Evolutionary conservation across 2,113 vertebrate genomes (phyloP).

Genomic region (Gracilinanus agilis): DNA sequence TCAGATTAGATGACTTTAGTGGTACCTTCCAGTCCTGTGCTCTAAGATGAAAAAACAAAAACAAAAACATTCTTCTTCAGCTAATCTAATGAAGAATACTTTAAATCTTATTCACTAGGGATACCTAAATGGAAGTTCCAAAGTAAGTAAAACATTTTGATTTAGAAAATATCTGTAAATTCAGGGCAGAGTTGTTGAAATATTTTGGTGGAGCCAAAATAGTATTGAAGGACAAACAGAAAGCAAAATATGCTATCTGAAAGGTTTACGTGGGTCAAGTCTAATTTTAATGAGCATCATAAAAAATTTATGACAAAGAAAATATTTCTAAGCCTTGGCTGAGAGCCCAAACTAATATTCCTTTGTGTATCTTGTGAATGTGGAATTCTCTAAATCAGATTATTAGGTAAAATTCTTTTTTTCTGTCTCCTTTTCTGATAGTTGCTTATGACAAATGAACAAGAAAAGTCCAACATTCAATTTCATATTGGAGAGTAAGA

Average conservation of each 20-base stretch:
- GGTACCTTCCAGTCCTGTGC: neutral
- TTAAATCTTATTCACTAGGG: neutral
- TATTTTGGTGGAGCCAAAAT: neutral
- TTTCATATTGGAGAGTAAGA: neutral
- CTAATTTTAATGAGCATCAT: neutral
- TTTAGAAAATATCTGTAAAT: neutral
- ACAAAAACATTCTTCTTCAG: neutral
- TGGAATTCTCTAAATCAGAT: neutral
- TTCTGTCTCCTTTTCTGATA: neutral
- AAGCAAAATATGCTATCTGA: neutral
- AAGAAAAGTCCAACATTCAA: neutral
- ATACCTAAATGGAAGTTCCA: neutral
- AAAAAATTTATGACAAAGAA: neutral
- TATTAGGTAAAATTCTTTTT: neutral
- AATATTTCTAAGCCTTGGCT: slow-evolving; percentile 6
- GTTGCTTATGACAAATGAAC: neutral
- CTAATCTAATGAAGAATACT: neutral
- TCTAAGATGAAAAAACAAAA: neutral
- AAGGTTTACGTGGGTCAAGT: neutral
- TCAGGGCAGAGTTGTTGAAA: neutral
- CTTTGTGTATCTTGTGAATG: neutral
- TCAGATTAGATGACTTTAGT: neutral
- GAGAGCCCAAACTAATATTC: neutral
- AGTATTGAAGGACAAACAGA: neutral
- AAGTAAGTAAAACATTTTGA: neutral